Conservation (phyloP, 2,113 vertebrate species). For the Eretmochelys imbricata region DNA sequence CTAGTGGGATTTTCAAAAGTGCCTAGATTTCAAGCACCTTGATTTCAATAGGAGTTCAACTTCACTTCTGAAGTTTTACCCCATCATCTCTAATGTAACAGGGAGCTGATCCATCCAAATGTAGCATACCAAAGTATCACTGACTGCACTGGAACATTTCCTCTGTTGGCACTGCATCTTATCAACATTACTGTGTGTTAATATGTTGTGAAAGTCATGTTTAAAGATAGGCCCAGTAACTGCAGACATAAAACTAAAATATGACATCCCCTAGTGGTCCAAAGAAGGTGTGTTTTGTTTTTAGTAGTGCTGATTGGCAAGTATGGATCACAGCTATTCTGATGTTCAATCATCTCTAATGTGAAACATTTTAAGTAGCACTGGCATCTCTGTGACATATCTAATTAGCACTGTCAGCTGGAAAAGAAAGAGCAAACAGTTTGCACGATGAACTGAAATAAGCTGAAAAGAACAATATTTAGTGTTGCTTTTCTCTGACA, state of each 20-base stretch:
- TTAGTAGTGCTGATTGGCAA: not conserved
- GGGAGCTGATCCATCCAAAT: not conserved
- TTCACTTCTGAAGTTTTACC: not conserved
- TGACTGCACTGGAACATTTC: not conserved
- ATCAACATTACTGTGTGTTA: not conserved
- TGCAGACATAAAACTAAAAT: not conserved
- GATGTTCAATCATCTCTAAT: not conserved
- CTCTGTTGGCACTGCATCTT: not conserved
- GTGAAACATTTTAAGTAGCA: not conserved
- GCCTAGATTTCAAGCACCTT: not conserved
- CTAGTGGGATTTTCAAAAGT: not conserved
- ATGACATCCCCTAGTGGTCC: accelerated
- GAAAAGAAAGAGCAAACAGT: not conserved
- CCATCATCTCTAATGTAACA: not conserved
- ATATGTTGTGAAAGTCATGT: not conserved
- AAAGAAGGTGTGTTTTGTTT: not conserved
- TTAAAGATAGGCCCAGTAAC: not conserved
- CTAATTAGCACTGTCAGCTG: not conserved
- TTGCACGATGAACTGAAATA: not conserved
- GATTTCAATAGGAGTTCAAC: not conserved
- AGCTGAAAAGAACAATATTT: not conserved
- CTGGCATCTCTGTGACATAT: accelerated
- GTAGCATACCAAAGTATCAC: not conserved
- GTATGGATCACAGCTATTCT: not conserved
- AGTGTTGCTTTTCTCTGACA: not conserved